Evolutionary conservation across 1,140 invertebrate genomes (phyloP), one percentile per base, ranked within the genome.

Genomic region (Trichonephila clavata): DNA sequence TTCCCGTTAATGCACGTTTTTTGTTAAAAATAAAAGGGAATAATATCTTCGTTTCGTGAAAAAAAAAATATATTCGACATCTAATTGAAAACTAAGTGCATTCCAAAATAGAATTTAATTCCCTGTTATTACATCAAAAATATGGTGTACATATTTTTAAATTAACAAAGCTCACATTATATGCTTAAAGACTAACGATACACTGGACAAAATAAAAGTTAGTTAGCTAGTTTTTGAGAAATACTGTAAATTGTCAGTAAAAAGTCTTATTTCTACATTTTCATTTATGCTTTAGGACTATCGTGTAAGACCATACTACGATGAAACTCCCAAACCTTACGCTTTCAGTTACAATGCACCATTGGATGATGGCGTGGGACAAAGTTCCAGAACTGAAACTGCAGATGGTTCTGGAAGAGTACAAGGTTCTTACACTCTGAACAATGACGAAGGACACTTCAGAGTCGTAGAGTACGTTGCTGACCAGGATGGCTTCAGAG

Each of bases 261-360:
- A 1, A 10, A 50, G 10, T 10, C 50, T 50, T 50, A 50, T 50
- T 50, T 13, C 32, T 39, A 39, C 50, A 0, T 24, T 16, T 39
- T 39, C 1, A 39, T 83, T 59, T 20, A 14, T 16, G 6, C 20
- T 81, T 18, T 57, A 81, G 89, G 89, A 90, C 61, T 90, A 81
- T 24, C 89, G 77, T 16, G 13, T 81, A 3, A 81, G 81, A n/a
- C 89, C 89, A 16, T 90, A 90, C 57, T 90, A 90, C 27, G 83
- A 93, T 16, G 81, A 93, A 21, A 43, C 24, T 20, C 91, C 91
- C 0, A 93, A 93, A 39, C 91, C 91, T 0, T 93, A 93, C 21
- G 32, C 83, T 20, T 93, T 93, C 91, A 86, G 86, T 24, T 93
- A 93, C 81, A 86, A 32, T 21, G 91, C 91, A 32, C 91, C 91